Conservation (phyloP, 2,888 invertebrate species). For the Drosophila fulvimacula region DNA sequence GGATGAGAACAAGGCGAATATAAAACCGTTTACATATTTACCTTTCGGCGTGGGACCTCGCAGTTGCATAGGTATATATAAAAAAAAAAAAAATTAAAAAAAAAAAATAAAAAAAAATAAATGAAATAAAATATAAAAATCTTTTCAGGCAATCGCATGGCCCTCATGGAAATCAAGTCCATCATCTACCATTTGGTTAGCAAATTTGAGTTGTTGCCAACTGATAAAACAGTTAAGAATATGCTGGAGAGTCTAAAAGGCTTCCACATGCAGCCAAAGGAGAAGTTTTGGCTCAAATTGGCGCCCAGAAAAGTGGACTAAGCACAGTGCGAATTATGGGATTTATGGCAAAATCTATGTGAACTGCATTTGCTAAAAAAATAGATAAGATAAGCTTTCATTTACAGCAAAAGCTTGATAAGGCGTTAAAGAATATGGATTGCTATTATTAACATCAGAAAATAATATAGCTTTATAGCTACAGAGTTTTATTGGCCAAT, state of each 20-base stretch:
- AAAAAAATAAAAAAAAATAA: neutral
- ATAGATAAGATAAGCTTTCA: neutral
- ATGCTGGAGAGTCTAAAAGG: constrained; percentile 53
- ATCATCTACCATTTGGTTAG: constrained; percentile 70
- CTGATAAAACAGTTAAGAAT: constrained; percentile 58
- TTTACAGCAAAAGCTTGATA: neutral
- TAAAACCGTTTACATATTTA: constrained; percentile 56
- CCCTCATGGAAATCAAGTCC: constrained; percentile 77
- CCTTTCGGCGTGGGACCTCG: constrained; percentile 85
- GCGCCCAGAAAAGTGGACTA: constrained; percentile 38
- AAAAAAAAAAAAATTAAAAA: no score
- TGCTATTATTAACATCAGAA: neutral
- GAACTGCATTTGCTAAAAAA: constrained; percentile 2
- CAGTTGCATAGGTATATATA: constrained; percentile 74
- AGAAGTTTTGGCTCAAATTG: constrained; percentile 75
- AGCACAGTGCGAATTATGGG: neutral
- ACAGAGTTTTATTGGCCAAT: no score
- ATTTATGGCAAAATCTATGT: neutral
- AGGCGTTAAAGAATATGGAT: neutral
- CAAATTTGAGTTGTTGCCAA: constrained; percentile 63
- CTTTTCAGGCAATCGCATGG: constrained; percentile 68
- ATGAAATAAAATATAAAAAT: neutral
- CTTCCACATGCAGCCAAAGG: constrained; percentile 58
- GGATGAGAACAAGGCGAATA: constrained; percentile 45
- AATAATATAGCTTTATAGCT: no score